These are phyloP conservation scores for Sarcophaga rosellei DNA, from an alignment of 2,888 invertebrate species.

Conservation along the genomic window DNA sequence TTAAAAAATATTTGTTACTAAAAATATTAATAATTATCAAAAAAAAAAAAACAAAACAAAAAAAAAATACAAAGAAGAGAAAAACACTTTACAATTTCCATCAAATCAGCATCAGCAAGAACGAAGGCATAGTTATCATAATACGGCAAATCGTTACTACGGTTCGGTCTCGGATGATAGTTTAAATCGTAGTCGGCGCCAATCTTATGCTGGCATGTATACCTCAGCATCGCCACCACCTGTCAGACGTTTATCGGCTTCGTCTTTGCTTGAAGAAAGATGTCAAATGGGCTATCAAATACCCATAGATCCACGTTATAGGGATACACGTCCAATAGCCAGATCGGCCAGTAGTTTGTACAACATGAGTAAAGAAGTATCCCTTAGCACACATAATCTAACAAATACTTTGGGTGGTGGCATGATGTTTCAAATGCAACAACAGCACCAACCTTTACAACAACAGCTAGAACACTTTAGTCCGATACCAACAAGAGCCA, in stretches of 20 bases:
- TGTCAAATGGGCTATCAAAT: constrained; percentile 78
- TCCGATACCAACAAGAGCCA: constrained; percentile 73
- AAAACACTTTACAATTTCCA: constrained; percentile 62
- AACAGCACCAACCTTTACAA: constrained; percentile 15
- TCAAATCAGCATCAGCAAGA: constrained; percentile 72
- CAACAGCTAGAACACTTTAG: constrained; percentile 64
- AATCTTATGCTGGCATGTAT: constrained; percentile 74
- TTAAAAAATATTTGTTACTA: constrained; percentile 33
- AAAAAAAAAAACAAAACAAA: constrained; percentile 54
- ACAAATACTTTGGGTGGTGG: constrained; percentile 57
- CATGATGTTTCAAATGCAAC: constrained; percentile 46
- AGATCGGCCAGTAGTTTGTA: constrained; percentile 78
- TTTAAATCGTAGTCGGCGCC: constrained; percentile 77
- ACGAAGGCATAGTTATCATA: constrained; percentile 61
- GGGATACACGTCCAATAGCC: constrained; percentile 80
- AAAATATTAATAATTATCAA: constrained; percentile 49
- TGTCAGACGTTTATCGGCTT: constrained; percentile 77
- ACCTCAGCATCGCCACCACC: constrained; percentile 74
- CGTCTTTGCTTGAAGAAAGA: constrained; percentile 79
- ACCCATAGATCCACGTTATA: constrained; percentile 80
- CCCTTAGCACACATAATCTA: constrained; percentile 58
- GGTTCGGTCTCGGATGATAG: constrained; percentile 80
- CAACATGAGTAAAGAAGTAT: constrained; percentile 65
- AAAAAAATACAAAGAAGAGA: constrained; percentile 51
- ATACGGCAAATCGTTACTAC: constrained; percentile 72